Evolutionary conservation across 2,113 vertebrate species (phyloP), one percentile per base, ranked within the genome.

Genomic region (Lagenorhynchus albirostris): DNA sequence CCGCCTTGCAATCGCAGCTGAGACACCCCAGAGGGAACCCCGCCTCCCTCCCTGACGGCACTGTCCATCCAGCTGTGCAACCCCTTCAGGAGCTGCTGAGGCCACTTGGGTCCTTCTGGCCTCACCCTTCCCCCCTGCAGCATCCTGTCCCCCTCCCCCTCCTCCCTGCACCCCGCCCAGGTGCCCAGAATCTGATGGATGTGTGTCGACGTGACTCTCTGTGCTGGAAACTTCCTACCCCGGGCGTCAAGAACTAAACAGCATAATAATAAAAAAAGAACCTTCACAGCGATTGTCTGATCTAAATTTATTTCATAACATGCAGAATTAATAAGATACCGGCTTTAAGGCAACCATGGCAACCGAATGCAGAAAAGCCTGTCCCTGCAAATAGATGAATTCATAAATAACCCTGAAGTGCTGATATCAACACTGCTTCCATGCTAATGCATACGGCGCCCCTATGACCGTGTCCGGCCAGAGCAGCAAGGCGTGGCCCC

Each of bases 401-500:
- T 98, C 98, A 98, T 98, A 98, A 99, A 99, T 98, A 98, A 98
- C 98, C 90, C 97, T 74, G 63, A 97, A 98, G 97, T 94, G 98
- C 97, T 97, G 94, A 96, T 92, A 97, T 96, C 98, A 97, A 97
- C 97, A 95, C 97, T 97, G 97, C 98, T 91, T 96, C 97, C 93
- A 96, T 97, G 98, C 97, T 97, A 97, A 98, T 91, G 94, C 93
- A 85, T 92, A 77, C 93, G 68, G 0, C 3, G 31, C 36, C 36
- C 71, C 85, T 96, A 89, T 17, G 33, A 81, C 95, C 86, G 55
- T 73, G 67, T 94, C 74, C 94, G 94, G 92, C 68, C 92, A 92
- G 98, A 90, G 96, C 96, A 0, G 15, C 8, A 26, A 1, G 63
- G 92, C 90, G 33, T 44, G 86, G 97, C 91, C 94, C 0, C 96